A percentile compares a stretch with the other conserved stretches of the same genome.
Evolutionary conservation across 2,113 vertebrate species (phyloP).

Genomic region (Empidonax alnorum): DNA sequence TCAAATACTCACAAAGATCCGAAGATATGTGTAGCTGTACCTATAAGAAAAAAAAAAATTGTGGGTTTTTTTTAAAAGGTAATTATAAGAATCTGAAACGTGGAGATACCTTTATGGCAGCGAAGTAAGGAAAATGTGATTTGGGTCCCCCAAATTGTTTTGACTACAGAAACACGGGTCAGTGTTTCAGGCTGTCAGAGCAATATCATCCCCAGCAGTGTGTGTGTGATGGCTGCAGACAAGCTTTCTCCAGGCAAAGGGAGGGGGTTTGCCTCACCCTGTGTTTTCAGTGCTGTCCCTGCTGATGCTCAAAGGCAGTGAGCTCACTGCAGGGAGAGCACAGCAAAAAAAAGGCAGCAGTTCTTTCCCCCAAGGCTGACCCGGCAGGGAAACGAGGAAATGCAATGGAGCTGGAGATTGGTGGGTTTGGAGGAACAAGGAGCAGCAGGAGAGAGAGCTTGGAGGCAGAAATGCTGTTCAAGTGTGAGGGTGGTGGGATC

Average conservation of each 20-base stretch:
- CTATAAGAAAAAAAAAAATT: not conserved
- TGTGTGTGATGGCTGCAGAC: not conserved
- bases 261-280: not conserved
- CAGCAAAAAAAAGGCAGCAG: not conserved
- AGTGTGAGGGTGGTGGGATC: not conserved
- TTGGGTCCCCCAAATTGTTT: not conserved
- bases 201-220: not conserved
- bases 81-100: not conserved
- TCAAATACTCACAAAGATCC: not conserved
- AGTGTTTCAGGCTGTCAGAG: constrained; percentile 11
- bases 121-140: not conserved
- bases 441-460: not conserved
- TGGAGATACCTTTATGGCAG: not conserved
- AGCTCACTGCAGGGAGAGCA: not conserved
- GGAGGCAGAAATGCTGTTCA: not conserved
- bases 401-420: not conserved
- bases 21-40: not conserved
- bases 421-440: not conserved
- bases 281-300: not conserved
- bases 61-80: not conserved
- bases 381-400: constrained; percentile 3
- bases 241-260: not conserved
- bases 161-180: not conserved
- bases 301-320: not conserved
- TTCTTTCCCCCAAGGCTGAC: constrained; percentile 18